A percentile compares a stretch with the other conserved stretches of the same genome.
Conservation (phyloP, 2,113 vertebrate genomes). For the Nyctibius bracteatus region DNA sequence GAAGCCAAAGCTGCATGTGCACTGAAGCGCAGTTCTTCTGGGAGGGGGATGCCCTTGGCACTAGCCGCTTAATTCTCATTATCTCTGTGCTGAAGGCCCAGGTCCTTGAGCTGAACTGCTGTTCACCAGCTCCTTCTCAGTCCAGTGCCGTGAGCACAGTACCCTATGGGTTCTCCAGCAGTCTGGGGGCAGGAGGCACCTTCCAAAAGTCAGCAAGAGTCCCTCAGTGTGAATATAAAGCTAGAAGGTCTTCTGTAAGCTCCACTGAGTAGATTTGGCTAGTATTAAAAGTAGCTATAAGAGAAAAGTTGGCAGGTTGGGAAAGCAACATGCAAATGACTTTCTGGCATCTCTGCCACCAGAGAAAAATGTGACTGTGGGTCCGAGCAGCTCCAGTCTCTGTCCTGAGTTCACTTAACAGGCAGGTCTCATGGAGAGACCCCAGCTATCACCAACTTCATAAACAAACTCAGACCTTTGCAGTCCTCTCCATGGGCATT, state of each 20-base stretch:
- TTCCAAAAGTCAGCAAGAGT: not conserved
- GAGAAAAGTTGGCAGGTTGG: not conserved
- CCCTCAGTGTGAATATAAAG: not conserved
- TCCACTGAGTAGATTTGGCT: not conserved
- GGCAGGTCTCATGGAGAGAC: not conserved
- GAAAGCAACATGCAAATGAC: not conserved
- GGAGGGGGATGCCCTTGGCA: not conserved
- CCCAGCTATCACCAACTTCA: not conserved
- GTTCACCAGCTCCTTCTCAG: not conserved
- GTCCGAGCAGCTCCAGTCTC: not conserved
- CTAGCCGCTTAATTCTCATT: not conserved
- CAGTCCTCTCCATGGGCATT: not conserved
- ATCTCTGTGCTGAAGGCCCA: not conserved
- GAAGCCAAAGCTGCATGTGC: not conserved
- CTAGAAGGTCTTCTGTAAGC: not conserved
- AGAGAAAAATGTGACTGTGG: not conserved
- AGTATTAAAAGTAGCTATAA: not conserved
- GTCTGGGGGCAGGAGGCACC: not conserved
- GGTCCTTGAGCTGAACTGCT: not conserved
- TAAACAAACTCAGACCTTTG: not conserved
- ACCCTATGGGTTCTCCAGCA: not conserved
- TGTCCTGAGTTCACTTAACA: not conserved
- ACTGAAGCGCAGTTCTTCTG: accelerated
- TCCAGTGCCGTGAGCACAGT: not conserved
- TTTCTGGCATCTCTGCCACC: not conserved